A percentile compares a stretch with the other conserved stretches of the same genome.
Conservation (phyloP, 1,140 invertebrate genomes). For the Dufourea novaeangliae region DNA sequence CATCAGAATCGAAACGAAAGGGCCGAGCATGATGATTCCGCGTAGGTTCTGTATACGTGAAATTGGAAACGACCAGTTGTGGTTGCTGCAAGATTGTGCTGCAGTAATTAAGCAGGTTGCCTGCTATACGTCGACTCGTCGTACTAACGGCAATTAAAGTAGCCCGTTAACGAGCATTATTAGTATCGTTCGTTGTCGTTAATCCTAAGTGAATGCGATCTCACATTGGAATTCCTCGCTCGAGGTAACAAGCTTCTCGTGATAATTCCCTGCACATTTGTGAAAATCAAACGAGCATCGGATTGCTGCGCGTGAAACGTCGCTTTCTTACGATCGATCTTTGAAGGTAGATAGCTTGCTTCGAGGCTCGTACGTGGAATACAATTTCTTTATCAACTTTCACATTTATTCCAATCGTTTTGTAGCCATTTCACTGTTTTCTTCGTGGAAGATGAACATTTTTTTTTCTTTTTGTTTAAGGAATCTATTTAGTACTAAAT, state of each 20-base stretch:
- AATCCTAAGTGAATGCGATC: background rate
- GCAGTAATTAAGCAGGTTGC: conserved; percentile 41
- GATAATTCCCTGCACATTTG: background rate
- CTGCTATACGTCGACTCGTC: conserved; percentile 19
- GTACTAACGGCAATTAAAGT: conserved; percentile 32
- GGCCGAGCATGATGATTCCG: background rate
- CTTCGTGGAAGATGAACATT: background rate
- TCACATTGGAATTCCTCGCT: background rate
- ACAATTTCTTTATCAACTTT: background rate
- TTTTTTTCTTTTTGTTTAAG: background rate
- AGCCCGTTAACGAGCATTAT: conserved; percentile 34
- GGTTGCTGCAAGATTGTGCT: conserved; percentile 39
- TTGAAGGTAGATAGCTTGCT: background rate
- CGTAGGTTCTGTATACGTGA: conserved; percentile 7
- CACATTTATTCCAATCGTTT: too few relatives aligned
- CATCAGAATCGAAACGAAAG: background rate
- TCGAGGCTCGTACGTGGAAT: background rate
- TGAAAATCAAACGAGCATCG: too few relatives aligned
- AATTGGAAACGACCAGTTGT: conserved; percentile 27
- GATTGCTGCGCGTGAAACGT: too few relatives aligned
- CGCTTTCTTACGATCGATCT: too few relatives aligned
- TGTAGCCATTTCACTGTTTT: background rate
- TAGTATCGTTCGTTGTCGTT: conserved; percentile 28
- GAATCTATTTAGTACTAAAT: too few relatives aligned
- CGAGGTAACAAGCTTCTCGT: background rate